Conservation (phyloP, 2,888 invertebrate genomes). For the Scaptomyza polygonia region DNA sequence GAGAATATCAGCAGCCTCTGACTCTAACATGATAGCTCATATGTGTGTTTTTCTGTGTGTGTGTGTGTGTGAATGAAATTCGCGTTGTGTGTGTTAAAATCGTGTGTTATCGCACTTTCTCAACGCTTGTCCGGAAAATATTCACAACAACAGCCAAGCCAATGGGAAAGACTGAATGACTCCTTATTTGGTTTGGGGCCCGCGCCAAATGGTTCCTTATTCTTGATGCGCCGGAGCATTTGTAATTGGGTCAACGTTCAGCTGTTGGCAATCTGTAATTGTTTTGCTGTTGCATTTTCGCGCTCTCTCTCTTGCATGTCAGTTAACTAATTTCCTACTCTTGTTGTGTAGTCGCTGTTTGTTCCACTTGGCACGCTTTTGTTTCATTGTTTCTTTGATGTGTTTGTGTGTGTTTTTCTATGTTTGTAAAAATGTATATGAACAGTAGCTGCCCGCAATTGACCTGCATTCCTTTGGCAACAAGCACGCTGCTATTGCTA, state of each 20-base stretch:
- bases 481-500: conserved; percentile 59
- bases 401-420: conserved; percentile 21
- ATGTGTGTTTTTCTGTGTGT: conserved; percentile 14
- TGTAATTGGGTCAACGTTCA: conserved; percentile 70
- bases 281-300: conserved; percentile 69
- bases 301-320: conserved; percentile 29
- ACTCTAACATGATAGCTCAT: conserved; percentile 22
- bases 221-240: conserved; percentile 26
- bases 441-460: conserved; percentile 44
- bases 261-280: conserved; percentile 63
- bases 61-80: conserved; percentile 57
- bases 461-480: conserved; percentile 58
- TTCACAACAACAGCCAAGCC: conserved; percentile 59
- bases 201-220: conserved; percentile 19
- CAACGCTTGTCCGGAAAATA: conserved; percentile 63
- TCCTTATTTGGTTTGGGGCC: conserved; percentile 38
- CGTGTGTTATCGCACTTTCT: conserved; percentile 75
- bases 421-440: conserved; percentile 19
- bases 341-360: conserved; percentile 16
- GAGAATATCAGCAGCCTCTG: conserved; percentile 29
- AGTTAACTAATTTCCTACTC: conserved; percentile 37
- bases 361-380: conserved; percentile 47
- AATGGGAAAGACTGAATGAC: conserved; percentile 12
- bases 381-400: conserved; percentile 9
- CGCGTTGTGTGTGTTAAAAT: conserved; percentile 74